phyloP scores from a whole-genome alignment of 2,888 invertebrate genomes.

The Tenthredo distinguenda region DNA sequence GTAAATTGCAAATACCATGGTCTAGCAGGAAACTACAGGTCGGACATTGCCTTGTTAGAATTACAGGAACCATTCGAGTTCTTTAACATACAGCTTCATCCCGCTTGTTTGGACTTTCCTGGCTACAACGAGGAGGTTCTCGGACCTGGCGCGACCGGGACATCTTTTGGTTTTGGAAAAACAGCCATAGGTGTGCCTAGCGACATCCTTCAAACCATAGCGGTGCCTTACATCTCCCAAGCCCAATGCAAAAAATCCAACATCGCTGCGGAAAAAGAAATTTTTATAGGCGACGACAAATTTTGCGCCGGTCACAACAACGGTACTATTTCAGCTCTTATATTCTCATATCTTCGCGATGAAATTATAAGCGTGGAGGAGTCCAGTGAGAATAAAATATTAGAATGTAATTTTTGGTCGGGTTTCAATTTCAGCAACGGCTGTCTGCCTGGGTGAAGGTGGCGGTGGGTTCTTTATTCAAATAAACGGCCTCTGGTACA shows the following conservation, averaged over 20 bases:
- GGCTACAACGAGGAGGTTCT: constrained; percentile 62
- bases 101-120: constrained; percentile 70
- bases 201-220: constrained; percentile 67
- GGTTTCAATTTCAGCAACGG: constrained; percentile 69
- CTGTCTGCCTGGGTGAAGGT: constrained; percentile 79
- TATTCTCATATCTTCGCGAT: not conserved
- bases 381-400: not conserved
- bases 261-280: constrained; percentile 59
- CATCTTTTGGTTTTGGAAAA: constrained; percentile 74
- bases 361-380: not conserved
- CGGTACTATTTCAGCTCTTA: constrained; percentile 64
- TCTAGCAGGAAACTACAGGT: constrained; percentile 67
- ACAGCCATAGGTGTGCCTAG: constrained; percentile 68
- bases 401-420: not conserved
- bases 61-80: constrained; percentile 66
- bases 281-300: constrained; percentile 72
- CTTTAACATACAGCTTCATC: constrained; percentile 72
- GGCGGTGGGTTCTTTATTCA: constrained; percentile 78
- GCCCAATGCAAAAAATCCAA: constrained; percentile 65
- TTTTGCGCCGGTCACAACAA: constrained; percentile 76
- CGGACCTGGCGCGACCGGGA: constrained; percentile 67
- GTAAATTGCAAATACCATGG: constrained; percentile 69
- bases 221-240: constrained; percentile 69
- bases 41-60: constrained; percentile 73
- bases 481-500: constrained; percentile 72